Evolutionary conservation across 2,113 vertebrate genomes (phyloP), one percentile per base, ranked within the genome.

Genomic region (Bettongia penicillata): DNA sequence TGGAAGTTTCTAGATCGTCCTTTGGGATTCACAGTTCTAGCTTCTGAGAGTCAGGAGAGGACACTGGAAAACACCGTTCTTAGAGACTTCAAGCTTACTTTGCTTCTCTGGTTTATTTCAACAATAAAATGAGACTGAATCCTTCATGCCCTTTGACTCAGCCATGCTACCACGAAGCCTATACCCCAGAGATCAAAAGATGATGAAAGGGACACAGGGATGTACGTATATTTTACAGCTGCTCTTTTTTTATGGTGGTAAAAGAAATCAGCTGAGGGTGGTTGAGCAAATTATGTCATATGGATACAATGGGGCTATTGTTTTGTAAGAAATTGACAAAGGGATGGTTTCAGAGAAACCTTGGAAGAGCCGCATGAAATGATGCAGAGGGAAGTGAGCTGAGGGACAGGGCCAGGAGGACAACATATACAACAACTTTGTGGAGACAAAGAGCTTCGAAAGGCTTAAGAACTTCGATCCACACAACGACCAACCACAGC

Each of bases 51-150:
- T 37, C 31, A 23, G 68, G 37, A 43, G 1, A 43, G 37, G 31
- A n/a, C 1, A 16, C 2, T 9, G n/a, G n/a, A 0, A 43, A 1
- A 43, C 68, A 0, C 37, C 11, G 1, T 77, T 16, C 37, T 19
- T 22, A 84, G 22, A 14, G 3, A 10, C 31, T 22, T 19, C 14
- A 19, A 8, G 14, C 7, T n/a, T 14, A 1, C 68, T 77, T n/a
- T 68, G 37, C 37, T 37, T 77, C 68, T 77, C 16, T 12, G 2
- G 37, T 19, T 84, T 23, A 84, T 77, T 19, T 68, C 37, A 2
- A 16, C n/a, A 84, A 26, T 8, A 55, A 84, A 43, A 22, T 6
- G 61, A 22, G 37, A 84, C 37, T 22, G 68, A 22, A 7, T n/a
- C 6, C 68, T 43, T 37, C 16, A 22, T 43, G 11, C n/a, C 14